Evolutionary conservation across 2,797 vertebrate species (phyloP).

Genomic region (Capromys pilorides): DNA sequence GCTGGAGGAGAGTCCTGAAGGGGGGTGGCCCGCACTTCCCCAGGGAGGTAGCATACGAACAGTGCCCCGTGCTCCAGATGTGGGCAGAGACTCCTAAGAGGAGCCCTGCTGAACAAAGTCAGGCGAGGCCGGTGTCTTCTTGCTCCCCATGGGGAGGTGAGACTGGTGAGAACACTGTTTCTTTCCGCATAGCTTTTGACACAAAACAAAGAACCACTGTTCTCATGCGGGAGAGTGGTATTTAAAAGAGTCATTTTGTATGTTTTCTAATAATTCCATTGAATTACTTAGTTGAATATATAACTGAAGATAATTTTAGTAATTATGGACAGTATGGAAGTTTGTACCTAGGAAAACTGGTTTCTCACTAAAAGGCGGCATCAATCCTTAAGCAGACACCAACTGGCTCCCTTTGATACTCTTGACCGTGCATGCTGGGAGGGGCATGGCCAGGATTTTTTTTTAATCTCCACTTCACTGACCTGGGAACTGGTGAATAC

Average conservation of each 20-base stretch:
- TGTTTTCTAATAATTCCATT: conserved; percentile 23
- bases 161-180: fast-evolving
- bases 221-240: background rate
- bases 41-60: background rate
- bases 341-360: background rate
- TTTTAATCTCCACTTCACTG: background rate
- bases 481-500: background rate
- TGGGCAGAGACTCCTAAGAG: background rate
- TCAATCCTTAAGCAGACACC: background rate
- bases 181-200: background rate
- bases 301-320: background rate
- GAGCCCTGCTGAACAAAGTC: fast-evolving
- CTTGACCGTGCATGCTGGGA: background rate
- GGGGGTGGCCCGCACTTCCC: conserved; percentile 9
- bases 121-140: fast-evolving
- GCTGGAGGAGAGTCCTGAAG: background rate
- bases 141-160: background rate
- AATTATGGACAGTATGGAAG: background rate
- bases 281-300: background rate
- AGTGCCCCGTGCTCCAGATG: background rate
- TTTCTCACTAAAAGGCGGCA: background rate
- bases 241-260: background rate
- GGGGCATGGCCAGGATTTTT: background rate
- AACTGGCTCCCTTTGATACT: background rate
- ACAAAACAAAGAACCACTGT: background rate